A percentile compares a stretch with the other conserved stretches of the same genome.
phyloP scores from a whole-genome alignment of 2,888 invertebrate genomes.

The Cryptocheilus praepositus region DNA sequence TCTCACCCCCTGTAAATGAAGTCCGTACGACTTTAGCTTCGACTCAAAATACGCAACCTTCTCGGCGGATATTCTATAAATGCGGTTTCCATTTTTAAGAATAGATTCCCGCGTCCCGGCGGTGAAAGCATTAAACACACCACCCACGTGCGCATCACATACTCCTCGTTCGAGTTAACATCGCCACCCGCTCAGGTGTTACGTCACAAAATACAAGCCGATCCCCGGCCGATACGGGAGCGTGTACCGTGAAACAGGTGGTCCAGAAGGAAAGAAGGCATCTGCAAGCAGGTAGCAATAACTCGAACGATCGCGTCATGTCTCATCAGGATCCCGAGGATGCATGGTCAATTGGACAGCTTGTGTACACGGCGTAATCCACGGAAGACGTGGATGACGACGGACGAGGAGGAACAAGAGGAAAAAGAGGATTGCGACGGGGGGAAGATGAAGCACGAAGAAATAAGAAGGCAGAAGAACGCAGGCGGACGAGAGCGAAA shows the following conservation, averaged over 20 bases:
- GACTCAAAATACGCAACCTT: too few species aligned
- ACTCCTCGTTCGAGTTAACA: too few species aligned
- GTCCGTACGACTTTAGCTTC: too few species aligned
- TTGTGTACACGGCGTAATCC: constrained; percentile 32
- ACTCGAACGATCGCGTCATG: constrained; percentile 39
- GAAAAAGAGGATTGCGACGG: neutral
- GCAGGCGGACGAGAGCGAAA: neutral
- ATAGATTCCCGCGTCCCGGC: too few species aligned
- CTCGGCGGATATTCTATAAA: too few species aligned
- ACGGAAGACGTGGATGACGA: neutral
- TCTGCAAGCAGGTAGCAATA: constrained; percentile 32
- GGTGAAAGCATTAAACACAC: too few species aligned
- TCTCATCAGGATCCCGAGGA: constrained; percentile 33
- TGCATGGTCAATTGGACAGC: constrained; percentile 27
- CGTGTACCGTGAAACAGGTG: constrained; percentile 40
- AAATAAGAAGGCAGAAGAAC: neutral
- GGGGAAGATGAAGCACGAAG: neutral
- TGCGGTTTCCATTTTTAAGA: too few species aligned
- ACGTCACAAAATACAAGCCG: too few species aligned
- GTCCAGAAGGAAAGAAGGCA: constrained; percentile 18
- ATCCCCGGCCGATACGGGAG: constrained; percentile 5
- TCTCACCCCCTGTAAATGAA: too few species aligned
- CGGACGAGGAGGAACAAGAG: neutral
- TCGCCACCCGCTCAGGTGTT: too few species aligned
- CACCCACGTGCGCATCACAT: too few species aligned